Base-by-base conservation (phyloP, 2,797 vertebrate genomes). In the Prionace glauca region DNA sequence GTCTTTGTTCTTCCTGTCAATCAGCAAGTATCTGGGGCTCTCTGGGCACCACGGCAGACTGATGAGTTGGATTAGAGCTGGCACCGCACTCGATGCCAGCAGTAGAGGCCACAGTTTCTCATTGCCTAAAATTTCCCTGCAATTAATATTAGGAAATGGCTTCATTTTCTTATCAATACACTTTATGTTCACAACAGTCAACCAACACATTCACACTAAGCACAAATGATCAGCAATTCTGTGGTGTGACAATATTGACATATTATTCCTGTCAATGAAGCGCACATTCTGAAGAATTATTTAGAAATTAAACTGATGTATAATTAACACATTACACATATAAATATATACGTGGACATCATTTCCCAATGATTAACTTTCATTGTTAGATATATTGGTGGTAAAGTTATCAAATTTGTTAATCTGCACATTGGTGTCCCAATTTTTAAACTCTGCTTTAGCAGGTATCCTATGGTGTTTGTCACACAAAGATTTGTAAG, bases 1-100 rank as follows among this genome's bases (percentile, higher is more conserved):
- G 69, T 96, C 95, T 29, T 79, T 96, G 96, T 98, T 97, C 79
- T 96, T 97, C 96, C 95, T 96, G n/a, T 97, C 96, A 95, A 98
- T 96, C 90, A 98, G 96, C 91, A 98, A 97, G 96, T 97, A 98
- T 1, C 96, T 96, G 1, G 98, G 98, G 86, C 98, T 98, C 96
- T 98, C 98, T 0, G 98, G 98, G 41, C 98, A 96, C 95, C 98
- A 96, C 60, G 97, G 97, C 95, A 98, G 96, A 9, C 96, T 96
- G 96, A 96, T 7, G 69, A 98, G 96, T 96, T 98, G 98, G 84
- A 98, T 77, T 24, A 98, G 56, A 0, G 97, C 97, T 10, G 96
- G 96, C 20, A 97, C 96, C 0, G 96, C 97, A 22, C 96, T 97
- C 96, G 98, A 97, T 9, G 96, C 97, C n/a, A 98, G 8, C 69